A percentile compares a stretch with the other conserved stretches of the same genome.
Conservation (phyloP, 2,797 vertebrate species). For the Poeciliopsis gracilis region DNA sequence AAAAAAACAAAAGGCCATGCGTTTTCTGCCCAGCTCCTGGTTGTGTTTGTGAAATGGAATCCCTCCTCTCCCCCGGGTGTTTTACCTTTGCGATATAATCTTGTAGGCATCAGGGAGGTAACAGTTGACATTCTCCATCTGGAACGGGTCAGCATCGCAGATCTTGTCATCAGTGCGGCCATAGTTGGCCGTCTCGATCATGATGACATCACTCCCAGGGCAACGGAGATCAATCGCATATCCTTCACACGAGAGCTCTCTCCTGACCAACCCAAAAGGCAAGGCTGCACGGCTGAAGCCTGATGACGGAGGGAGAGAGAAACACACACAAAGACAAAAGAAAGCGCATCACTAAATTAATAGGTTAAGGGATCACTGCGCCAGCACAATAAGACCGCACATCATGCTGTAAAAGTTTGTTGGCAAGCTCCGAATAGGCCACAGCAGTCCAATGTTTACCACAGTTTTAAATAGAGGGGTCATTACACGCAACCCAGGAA, state of each 20-base stretch:
- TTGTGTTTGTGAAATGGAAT: constrained; percentile 66
- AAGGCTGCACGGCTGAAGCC: constrained; percentile 96
- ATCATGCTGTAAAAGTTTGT: constrained; percentile 62
- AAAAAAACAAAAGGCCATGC: not conserved
- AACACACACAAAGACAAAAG: constrained; percentile 29
- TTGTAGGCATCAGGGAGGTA: constrained; percentile 99
- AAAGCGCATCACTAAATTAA: constrained; percentile 50
- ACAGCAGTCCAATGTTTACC: constrained; percentile 72
- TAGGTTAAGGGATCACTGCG: constrained; percentile 48
- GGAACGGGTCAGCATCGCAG: constrained; percentile 98
- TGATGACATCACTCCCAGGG: constrained; percentile 98
- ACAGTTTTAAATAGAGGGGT: constrained; percentile 68
- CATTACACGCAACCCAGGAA: constrained; percentile 61
- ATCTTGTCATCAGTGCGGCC: constrained; percentile 99
- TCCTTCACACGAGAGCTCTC: constrained; percentile 97
- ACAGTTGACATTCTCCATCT: constrained; percentile 99
- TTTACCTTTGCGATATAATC: constrained; percentile 99
- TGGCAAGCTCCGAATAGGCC: constrained; percentile 66
- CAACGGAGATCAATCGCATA: constrained; percentile 98
- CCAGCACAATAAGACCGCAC: constrained; percentile 64
- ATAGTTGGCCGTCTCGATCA: constrained; percentile 99
- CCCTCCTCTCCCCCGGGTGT: constrained; percentile 29
- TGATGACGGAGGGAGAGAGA: constrained; percentile 54
- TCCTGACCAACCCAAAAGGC: constrained; percentile 94
- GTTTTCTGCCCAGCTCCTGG: constrained; percentile 49